phyloP scores from a whole-genome alignment of 1,140 invertebrate species.

The Aphelenchoides besseyi region DNA sequence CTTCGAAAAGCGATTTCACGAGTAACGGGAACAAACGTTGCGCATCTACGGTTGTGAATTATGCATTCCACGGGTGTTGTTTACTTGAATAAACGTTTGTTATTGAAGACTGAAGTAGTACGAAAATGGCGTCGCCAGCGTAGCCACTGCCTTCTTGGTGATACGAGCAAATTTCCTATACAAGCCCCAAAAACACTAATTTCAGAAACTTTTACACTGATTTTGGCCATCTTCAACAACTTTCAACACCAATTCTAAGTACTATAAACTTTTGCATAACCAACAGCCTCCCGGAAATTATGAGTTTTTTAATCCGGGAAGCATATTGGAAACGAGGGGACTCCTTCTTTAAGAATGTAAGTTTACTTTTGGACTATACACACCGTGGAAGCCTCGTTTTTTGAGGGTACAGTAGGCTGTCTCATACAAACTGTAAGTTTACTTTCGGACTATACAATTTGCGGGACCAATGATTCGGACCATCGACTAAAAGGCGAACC shows the following conservation, averaged over 20 bases:
- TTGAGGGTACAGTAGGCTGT: background rate
- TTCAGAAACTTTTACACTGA: background rate
- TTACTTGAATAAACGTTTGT: too few relatives aligned
- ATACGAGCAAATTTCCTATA: too few relatives aligned
- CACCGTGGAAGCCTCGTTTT: background rate
- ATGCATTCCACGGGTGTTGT: too few relatives aligned
- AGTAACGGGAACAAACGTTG: constrained; percentile 14
- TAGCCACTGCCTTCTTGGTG: too few relatives aligned
- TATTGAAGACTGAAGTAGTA: too few relatives aligned
- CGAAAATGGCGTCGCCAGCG: too few relatives aligned
- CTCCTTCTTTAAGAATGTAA: background rate
- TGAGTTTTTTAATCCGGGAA: background rate
- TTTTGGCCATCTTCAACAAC: background rate
- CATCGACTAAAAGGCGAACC: background rate
- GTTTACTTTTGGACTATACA: constrained; percentile 1
- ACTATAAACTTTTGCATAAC: background rate
- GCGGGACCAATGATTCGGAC: background rate
- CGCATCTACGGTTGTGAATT: constrained; percentile 1
- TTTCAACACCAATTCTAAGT: background rate
- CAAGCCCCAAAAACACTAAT: too few relatives aligned
- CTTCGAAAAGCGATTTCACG: constrained; percentile 15
- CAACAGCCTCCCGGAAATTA: background rate
- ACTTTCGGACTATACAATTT: too few relatives aligned
- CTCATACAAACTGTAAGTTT: constrained; percentile 1
- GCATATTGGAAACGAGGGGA: background rate